Conservation (phyloP, 2,113 vertebrate species). For the Paedocypris sp. region DNA sequence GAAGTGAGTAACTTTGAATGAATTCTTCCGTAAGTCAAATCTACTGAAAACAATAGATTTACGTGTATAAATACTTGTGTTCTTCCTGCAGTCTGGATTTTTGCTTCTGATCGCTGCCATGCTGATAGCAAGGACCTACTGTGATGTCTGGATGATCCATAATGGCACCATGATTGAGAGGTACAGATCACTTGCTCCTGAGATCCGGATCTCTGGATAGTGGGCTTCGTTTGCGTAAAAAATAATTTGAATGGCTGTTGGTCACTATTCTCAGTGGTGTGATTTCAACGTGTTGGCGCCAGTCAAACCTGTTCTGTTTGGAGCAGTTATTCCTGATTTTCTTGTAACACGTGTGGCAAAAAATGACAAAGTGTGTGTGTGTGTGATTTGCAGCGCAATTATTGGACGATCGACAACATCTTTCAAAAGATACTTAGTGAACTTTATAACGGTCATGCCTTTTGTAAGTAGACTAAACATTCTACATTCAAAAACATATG, state of each 20-base stretch:
- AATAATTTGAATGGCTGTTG: too few relatives aligned
- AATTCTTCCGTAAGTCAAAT: neutral
- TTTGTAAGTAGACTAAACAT: conserved; percentile 72
- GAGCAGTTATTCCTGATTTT: conserved; percentile 18
- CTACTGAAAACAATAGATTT: neutral
- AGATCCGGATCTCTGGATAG: too few relatives aligned
- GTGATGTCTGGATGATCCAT: conserved; percentile 98
- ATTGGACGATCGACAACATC: conserved; percentile 87
- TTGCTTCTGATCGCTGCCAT: conserved; percentile 83
- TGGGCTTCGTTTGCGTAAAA: too few relatives aligned
- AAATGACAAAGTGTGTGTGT: conserved; percentile 41
- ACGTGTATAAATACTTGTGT: neutral
- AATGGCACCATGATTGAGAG: conserved; percentile 98
- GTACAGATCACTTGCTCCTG: too few relatives aligned
- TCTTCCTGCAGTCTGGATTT: conserved; percentile 73
- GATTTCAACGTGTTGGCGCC: neutral
- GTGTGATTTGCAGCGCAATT: conserved; percentile 87
- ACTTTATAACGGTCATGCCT: conserved; percentile 92
- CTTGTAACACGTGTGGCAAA: neutral
- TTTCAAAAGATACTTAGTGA: conserved; percentile 88
- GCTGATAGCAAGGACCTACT: conserved; percentile 87
- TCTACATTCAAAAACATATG: too few relatives aligned
- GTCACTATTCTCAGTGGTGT: neutral
- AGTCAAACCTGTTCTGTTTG: neutral
- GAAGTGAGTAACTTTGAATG: conserved; percentile 62